Conservation (phyloP, 1,140 invertebrate species). For the Nymphalis io region DNA sequence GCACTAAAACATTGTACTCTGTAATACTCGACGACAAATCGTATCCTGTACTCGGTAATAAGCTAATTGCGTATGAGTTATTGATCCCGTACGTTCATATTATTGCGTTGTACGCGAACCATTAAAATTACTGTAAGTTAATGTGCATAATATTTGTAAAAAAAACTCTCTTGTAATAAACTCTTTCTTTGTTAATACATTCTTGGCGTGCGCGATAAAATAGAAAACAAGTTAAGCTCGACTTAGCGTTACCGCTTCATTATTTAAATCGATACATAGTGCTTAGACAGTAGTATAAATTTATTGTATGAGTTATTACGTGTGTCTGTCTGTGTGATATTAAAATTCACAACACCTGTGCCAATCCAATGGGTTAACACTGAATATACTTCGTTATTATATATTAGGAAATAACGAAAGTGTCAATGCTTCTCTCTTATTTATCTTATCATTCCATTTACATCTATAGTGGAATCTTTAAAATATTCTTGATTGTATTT, state of each 20-base stretch:
- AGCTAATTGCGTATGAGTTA: conserved; percentile 60
- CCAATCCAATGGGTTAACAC: too few relatives aligned
- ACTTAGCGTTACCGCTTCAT: not conserved
- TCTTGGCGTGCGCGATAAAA: not conserved
- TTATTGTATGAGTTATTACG: too few relatives aligned
- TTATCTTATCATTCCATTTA: too few relatives aligned
- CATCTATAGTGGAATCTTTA: too few relatives aligned
- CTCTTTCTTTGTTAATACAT: not conserved
- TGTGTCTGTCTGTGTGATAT: too few relatives aligned
- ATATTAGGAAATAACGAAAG: too few relatives aligned
- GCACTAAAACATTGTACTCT: conserved; percentile 50
- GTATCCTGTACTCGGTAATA: conserved; percentile 51
- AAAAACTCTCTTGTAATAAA: not conserved
- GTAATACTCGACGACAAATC: conserved; percentile 41
- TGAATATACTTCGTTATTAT: too few relatives aligned
- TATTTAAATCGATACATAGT: not conserved
- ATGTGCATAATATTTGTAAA: not conserved
- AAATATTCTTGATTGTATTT: too few relatives aligned
- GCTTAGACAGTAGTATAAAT: not conserved
- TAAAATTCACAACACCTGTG: too few relatives aligned
- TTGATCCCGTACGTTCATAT: conserved; percentile 43
- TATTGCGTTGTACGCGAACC: conserved; percentile 36
- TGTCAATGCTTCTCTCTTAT: too few relatives aligned
- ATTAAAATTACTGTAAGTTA: conserved; percentile 26
- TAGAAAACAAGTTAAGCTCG: not conserved